Conservation (phyloP, 2,888 invertebrate species). For the Drosophila fulvimacula region DNA sequence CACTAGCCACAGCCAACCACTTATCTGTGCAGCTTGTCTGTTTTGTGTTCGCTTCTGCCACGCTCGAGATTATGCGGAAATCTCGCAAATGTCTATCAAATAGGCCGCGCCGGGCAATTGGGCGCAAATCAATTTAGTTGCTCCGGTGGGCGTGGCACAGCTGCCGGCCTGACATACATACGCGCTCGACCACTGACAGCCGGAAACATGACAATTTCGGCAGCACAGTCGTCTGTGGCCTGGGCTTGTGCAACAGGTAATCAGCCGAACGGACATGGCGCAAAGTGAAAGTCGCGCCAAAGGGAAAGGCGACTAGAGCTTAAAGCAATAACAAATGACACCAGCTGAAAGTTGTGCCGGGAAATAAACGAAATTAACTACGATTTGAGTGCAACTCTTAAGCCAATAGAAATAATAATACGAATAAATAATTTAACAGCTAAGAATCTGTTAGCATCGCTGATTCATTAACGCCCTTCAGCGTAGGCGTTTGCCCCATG, state of each 20-base stretch:
- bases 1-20: conserved; percentile 34
- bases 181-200: conserved; percentile 20
- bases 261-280: conserved; percentile 25
- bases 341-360: conserved; percentile 7
- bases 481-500: conserved; percentile 26
- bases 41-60: conserved; percentile 33
- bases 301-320: conserved; percentile 20
- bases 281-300: conserved; percentile 58
- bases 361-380: background rate
- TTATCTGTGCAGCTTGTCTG: conserved; percentile 39
- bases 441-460: conserved; percentile 17
- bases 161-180: background rate
- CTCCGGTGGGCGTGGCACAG: conserved; percentile 31
- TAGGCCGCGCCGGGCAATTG: conserved; percentile 23
- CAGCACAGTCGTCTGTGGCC: conserved; percentile 4
- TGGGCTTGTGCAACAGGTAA: conserved; percentile 62
- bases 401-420: no score
- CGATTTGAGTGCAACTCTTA: background rate
- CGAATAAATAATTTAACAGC: no score
- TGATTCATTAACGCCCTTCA: conserved; percentile 28
- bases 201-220: conserved; percentile 50
- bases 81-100: conserved; percentile 58
- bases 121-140: conserved; percentile 39
- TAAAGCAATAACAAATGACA: conserved; percentile 12
- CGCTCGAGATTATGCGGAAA: conserved; percentile 64